phyloP scores from a whole-genome alignment of 2,888 invertebrate species.

The Hymenopus coronatus region DNA sequence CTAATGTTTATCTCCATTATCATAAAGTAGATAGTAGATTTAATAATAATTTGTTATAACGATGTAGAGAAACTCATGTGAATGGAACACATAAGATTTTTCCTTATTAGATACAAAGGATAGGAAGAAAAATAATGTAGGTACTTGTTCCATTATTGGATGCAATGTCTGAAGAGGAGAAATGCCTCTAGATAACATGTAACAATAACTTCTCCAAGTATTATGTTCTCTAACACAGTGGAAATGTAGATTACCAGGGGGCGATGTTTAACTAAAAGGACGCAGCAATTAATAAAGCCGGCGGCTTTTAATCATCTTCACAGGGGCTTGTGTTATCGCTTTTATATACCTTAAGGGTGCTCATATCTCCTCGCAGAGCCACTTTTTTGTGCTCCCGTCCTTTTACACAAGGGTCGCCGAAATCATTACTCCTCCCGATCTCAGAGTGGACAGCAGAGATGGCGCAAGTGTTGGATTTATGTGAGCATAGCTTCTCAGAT shows the following conservation, averaged over 20 bases:
- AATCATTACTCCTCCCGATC: neutral
- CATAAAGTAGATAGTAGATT: no score
- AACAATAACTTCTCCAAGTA: slow-evolving; percentile 20
- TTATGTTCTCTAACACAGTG: slow-evolving; percentile 21
- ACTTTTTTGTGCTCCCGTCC: neutral
- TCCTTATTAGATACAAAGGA: no score
- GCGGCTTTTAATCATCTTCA: slow-evolving; percentile 5
- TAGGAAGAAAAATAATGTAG: no score
- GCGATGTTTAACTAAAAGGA: neutral
- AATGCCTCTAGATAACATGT: slow-evolving; percentile 13
- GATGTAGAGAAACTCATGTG: no score
- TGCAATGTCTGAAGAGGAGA: neutral
- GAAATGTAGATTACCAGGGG: slow-evolving; percentile 12
- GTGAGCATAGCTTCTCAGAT: neutral
- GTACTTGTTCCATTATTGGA: neutral
- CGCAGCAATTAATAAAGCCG: slow-evolving; percentile 14
- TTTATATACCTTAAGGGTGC: neutral
- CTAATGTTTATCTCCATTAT: no score
- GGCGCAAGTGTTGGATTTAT: neutral
- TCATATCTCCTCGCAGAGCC: neutral
- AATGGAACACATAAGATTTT: no score
- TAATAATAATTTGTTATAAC: no score
- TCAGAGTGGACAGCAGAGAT: neutral
- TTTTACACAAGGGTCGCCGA: neutral
- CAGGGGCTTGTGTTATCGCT: neutral